Percentiles rank a stretch among this genome's conserved stretches.
Evolutionary conservation across 2,797 vertebrate genomes (phyloP).

Genomic region (Nannoperca australis): DNA sequence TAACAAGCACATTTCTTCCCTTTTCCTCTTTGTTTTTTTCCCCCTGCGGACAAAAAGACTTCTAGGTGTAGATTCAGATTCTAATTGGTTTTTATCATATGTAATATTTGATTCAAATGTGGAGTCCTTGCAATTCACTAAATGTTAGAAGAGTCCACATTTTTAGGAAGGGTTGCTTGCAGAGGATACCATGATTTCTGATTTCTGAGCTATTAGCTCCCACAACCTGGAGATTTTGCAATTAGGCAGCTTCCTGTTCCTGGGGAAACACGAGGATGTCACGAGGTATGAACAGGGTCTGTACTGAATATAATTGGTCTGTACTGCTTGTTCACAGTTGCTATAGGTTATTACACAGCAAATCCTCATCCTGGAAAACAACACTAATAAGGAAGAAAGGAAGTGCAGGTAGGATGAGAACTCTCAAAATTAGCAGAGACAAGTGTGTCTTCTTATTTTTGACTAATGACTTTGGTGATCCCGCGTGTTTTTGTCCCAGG

Average conservation of each 20-base stretch:
- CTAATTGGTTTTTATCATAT: background rate
- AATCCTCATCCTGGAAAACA: conserved; percentile 24
- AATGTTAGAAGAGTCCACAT: background rate
- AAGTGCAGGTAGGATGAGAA: background rate
- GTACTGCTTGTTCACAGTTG: background rate
- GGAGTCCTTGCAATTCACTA: background rate
- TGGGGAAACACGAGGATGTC: background rate
- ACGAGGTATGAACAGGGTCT: conserved; percentile 8
- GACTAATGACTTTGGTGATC: background rate
- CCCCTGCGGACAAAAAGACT: background rate
- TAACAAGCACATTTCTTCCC: background rate
- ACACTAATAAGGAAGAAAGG: conserved; percentile 2
- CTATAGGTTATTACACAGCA: conserved; percentile 7
- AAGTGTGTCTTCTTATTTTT: background rate
- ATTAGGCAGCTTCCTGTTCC: conserved; percentile 33
- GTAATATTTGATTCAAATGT: background rate
- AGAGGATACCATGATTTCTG: background rate
- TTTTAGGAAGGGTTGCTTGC: background rate
- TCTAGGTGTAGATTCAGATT: background rate
- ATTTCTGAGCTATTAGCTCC: background rate
- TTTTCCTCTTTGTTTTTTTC: background rate
- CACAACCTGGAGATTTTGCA: conserved; percentile 13
- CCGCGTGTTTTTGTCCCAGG: background rate
- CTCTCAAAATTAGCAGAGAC: conserved; percentile 5
- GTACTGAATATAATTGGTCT: conserved; percentile 33